phyloP scores from a whole-genome alignment of 1,140 invertebrate species.

The Zophobas morio region DNA sequence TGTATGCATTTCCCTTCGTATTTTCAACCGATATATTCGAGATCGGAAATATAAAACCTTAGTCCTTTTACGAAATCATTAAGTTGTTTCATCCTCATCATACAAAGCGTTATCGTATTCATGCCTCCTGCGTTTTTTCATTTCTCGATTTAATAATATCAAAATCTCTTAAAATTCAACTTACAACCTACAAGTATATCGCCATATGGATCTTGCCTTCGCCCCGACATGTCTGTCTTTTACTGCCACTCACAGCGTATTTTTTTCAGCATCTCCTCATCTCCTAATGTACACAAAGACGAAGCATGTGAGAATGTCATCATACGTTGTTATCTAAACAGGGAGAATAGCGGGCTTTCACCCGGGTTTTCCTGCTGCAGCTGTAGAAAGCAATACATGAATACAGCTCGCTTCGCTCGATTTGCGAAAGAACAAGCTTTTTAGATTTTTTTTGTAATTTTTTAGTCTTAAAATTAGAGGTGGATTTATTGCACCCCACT shows the following conservation, averaged over 20 bases:
- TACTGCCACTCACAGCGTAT: conserved; percentile 13
- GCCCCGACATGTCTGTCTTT: conserved; percentile 15
- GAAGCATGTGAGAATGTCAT: conserved; percentile 8
- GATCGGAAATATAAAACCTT: too few relatives aligned
- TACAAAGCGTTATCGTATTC: background rate
- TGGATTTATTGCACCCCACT: too few relatives aligned
- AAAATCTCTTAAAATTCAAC: conserved; percentile 12
- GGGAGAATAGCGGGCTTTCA: too few relatives aligned
- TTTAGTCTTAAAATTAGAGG: too few relatives aligned
- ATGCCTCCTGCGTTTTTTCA: conserved; percentile 16
- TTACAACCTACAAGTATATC: background rate
- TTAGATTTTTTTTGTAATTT: too few relatives aligned
- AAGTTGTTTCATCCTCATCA: too few relatives aligned
- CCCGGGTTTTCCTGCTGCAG: too few relatives aligned
- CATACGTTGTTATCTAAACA: too few relatives aligned
- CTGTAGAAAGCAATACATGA: too few relatives aligned
- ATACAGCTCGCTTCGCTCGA: too few relatives aligned
- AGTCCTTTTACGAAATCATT: too few relatives aligned
- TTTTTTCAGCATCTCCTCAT: conserved; percentile 6
- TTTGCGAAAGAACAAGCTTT: too few relatives aligned
- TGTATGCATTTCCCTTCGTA: conserved; percentile 20
- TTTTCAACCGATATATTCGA: background rate
- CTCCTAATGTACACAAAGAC: background rate
- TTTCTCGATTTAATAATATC: conserved; percentile 11
- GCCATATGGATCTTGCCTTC: conserved; percentile 13